Evolutionary conservation across 2,113 vertebrate species (phyloP).

Genomic region (Paramormyrops kingsleyae): DNA sequence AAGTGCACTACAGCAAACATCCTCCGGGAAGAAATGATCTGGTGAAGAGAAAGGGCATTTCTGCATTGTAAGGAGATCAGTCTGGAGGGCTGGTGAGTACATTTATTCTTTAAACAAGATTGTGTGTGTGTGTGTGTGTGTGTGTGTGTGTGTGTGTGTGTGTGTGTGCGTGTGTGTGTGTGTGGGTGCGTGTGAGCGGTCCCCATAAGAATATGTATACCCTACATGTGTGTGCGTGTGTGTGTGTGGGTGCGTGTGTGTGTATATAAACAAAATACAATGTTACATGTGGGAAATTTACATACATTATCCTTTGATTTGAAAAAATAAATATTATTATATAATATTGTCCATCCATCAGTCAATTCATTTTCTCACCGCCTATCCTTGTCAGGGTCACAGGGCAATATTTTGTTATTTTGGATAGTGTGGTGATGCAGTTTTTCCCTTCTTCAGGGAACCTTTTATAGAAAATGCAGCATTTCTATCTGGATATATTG

Average conservation of each 20-base stretch:
- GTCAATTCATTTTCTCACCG: neutral
- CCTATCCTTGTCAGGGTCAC: neutral
- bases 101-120: neutral
- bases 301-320: neutral
- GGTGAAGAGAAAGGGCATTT: neutral
- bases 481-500: neutral
- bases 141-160: neutral
- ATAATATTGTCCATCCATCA: neutral
- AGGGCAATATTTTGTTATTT: neutral
- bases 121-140: neutral
- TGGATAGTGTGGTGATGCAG: neutral
- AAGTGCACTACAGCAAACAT: slow-evolving; percentile 1
- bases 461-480: neutral
- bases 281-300: no score
- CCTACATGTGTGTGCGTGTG: neutral
- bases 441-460: neutral
- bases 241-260: neutral
- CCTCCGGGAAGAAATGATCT: neutral
- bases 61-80: neutral
- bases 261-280: neutral
- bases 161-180: neutral
- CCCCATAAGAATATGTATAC: no score
- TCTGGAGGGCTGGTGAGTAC: neutral
- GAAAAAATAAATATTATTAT: neutral
- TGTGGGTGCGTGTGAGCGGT: no score